Evolutionary conservation across 2,888 invertebrate genomes (phyloP).

Genomic region (Scaptomyza cyrtandrae): DNA sequence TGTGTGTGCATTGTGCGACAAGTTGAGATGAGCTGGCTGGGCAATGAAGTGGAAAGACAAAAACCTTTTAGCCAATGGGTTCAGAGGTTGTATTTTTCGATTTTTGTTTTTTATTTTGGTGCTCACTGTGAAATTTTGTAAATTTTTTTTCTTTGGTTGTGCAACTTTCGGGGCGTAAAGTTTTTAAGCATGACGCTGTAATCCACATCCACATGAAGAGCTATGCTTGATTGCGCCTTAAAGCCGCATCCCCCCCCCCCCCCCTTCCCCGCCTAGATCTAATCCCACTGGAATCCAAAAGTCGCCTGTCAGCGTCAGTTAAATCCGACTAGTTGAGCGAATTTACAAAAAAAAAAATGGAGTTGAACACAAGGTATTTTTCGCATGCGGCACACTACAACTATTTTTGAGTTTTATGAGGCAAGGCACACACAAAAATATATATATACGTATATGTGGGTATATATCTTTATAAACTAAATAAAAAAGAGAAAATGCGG

Average conservation of each 20-base stretch:
- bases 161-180: slow-evolving; percentile 62
- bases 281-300: slow-evolving; percentile 23
- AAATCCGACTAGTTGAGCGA: slow-evolving; percentile 36
- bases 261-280: not conserved
- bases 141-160: slow-evolving; percentile 48
- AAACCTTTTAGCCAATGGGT: slow-evolving; percentile 64
- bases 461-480: not conserved
- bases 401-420: slow-evolving; percentile 54
- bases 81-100: slow-evolving; percentile 20
- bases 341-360: slow-evolving; percentile 29
- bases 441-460: not conserved
- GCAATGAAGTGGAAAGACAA: slow-evolving; percentile 67
- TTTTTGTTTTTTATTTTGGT: slow-evolving; percentile 6
- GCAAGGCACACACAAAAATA: slow-evolving; percentile 16
- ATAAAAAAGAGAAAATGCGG: not conserved
- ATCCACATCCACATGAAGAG: slow-evolving; percentile 66
- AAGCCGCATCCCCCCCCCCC: not conserved
- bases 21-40: slow-evolving; percentile 55
- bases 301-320: slow-evolving; percentile 47
- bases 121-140: slow-evolving; percentile 50
- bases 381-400: slow-evolving; percentile 29
- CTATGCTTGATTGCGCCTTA: slow-evolving; percentile 66
- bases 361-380: slow-evolving; percentile 23
- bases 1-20: slow-evolving; percentile 37
- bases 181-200: slow-evolving; percentile 69